Percentiles rank a stretch among this genome's conserved stretches.
Conservation (phyloP, 2,113 vertebrate genomes). For the Myotis yumanensis region DNA sequence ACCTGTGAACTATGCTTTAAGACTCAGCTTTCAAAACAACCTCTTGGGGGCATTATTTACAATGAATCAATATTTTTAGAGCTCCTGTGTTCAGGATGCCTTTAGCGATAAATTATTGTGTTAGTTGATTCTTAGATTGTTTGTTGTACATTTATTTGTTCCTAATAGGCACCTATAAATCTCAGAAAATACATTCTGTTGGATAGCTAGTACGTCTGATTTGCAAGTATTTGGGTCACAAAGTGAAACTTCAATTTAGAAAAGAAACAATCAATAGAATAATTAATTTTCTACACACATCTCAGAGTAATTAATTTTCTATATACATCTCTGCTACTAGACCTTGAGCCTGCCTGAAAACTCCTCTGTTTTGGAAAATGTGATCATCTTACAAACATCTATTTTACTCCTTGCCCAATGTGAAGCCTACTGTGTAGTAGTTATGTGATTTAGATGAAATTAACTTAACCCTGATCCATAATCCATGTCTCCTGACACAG, state of each 20-base stretch:
- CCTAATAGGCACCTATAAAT: conserved; percentile 4
- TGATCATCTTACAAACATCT: background rate
- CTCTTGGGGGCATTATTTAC: conserved; percentile 15
- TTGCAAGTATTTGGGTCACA: conserved; percentile 46
- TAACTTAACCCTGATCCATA: background rate
- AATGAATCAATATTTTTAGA: background rate
- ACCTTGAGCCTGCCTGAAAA: background rate
- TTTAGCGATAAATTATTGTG: background rate
- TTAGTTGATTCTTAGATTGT: conserved; percentile 36
- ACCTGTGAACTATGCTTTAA: background rate
- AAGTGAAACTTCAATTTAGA: conserved; percentile 37
- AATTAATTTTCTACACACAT: background rate
- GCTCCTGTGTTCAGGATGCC: background rate
- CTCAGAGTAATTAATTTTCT: background rate
- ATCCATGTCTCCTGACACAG: background rate
- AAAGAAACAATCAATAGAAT: background rate
- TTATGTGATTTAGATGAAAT: background rate
- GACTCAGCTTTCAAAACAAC: background rate
- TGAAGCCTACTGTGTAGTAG: background rate
- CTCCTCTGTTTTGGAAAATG: background rate
- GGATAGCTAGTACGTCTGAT: background rate
- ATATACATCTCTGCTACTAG: background rate
- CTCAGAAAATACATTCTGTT: background rate
- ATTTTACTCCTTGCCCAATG: background rate
- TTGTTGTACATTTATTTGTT: conserved; percentile 49